Evolutionary conservation across 2,888 invertebrate species (phyloP).

Genomic region (Drosophila mimica): DNA sequence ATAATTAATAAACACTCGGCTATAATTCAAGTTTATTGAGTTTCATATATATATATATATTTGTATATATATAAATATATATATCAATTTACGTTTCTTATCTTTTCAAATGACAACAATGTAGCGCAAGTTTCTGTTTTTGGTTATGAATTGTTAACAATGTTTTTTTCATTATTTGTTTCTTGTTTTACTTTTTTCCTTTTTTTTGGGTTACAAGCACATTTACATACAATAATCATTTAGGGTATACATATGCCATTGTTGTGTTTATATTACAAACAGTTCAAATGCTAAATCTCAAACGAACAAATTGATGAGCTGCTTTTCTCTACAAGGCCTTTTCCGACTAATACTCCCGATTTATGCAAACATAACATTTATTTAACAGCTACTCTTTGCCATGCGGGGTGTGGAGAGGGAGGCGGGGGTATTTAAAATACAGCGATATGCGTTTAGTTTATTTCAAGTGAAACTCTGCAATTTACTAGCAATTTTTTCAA

Average conservation of each 20-base stretch:
- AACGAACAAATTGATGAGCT: slow-evolving; percentile 15
- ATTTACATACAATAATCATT: slow-evolving; percentile 48
- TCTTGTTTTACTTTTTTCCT: background rate
- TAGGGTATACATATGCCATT: slow-evolving; percentile 38
- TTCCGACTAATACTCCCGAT: slow-evolving; percentile 26
- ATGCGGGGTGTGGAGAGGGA: slow-evolving; percentile 46
- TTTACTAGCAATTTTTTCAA: slow-evolving; percentile 40
- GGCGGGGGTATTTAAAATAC: slow-evolving; percentile 73
- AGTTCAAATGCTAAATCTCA: slow-evolving; percentile 58
- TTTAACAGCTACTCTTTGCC: slow-evolving; percentile 37
- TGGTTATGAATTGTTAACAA: slow-evolving; percentile 45
- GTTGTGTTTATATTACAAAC: slow-evolving; percentile 69
- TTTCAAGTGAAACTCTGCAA: slow-evolving; percentile 61
- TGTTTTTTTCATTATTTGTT: slow-evolving; percentile 6
- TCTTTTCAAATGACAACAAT: slow-evolving; percentile 70
- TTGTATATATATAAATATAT: background rate
- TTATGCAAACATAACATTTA: slow-evolving; percentile 19
- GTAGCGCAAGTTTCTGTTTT: slow-evolving; percentile 58
- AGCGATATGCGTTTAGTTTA: slow-evolving; percentile 76
- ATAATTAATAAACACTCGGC: slow-evolving; percentile 50
- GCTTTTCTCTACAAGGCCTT: slow-evolving; percentile 54
- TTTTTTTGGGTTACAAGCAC: slow-evolving; percentile 49
- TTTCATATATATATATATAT: slow-evolving; percentile 2
- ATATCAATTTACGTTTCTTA: slow-evolving; percentile 28
- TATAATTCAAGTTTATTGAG: slow-evolving; percentile 47